Evolutionary conservation across 2,888 invertebrate genomes (phyloP).

Genomic region (Apodemia duryi): DNA sequence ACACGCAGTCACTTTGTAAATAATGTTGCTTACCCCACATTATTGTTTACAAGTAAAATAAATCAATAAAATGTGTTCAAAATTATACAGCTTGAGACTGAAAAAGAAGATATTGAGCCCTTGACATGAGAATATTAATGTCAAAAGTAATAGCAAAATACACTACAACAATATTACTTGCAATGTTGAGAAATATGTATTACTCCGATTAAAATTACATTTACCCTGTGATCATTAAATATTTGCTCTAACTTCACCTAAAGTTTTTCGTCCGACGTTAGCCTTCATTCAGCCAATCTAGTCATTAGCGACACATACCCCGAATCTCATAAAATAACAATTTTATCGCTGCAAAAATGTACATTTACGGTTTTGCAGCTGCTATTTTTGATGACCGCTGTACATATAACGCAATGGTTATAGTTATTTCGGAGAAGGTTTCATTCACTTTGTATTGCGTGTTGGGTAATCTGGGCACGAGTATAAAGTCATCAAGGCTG

Average conservation of each 20-base stretch:
- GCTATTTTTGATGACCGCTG: not conserved
- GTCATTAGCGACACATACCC: slow-evolving; percentile 16
- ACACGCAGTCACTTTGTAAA: too few species aligned
- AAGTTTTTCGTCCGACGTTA: slow-evolving; percentile 16
- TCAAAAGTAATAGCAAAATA: not conserved
- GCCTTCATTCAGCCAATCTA: slow-evolving; percentile 17
- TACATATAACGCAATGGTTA: slow-evolving; percentile 2
- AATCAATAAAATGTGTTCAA: too few species aligned
- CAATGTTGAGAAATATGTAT: not conserved
- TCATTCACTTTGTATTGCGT: not conserved
- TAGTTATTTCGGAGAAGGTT: not conserved
- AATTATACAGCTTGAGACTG: too few species aligned
- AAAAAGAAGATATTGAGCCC: too few species aligned
- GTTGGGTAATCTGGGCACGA: slow-evolving; percentile 37
- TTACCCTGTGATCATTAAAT: slow-evolving; percentile 10
- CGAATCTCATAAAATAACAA: not conserved
- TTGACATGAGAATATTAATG: too few species aligned
- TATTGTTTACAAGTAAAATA: too few species aligned
- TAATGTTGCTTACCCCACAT: too few species aligned
- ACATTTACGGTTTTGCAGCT: slow-evolving; percentile 7
- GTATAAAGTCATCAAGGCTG: slow-evolving; percentile 49
- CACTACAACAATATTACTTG: not conserved
- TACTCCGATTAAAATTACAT: slow-evolving; percentile 10
- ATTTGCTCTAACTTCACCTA: slow-evolving; percentile 11
- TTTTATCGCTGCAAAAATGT: not conserved